Evolutionary conservation across 1,140 invertebrate species (phyloP), one percentile per base, ranked within the genome.

Genomic region (Ceratosolen fusciceps): DNA sequence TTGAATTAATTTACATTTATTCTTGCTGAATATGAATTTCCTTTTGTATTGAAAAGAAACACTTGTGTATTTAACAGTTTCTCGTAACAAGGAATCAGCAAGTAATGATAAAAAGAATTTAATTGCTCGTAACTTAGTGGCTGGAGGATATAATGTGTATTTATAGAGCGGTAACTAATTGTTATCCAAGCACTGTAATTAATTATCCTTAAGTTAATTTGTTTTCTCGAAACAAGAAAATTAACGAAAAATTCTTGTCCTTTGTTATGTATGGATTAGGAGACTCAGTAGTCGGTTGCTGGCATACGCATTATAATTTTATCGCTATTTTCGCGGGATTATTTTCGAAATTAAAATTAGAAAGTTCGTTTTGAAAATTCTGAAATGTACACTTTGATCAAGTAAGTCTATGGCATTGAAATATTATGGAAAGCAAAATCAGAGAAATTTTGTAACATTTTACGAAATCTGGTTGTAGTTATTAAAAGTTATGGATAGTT

Each of bases 361-460:
- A 37, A 77, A 54, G 65, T 47, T 56, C 56, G 62, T 67, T 82
- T 82, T 83, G 62, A 82, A 77, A 80, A 74, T 80, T 62, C 74
- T 83, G 62, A 72, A 80, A 80, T 80, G 79, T 80, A 80, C 68
- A 72, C 71, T 77, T 90, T 90, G 90, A 90, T 90, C 89, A 90
- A 90, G 90, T 90, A 90, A 90, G 89, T 88, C 88, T 88, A 47
- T 88, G 88, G 88, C 83, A 86, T 24, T 73, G 62, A 76, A 74
- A 31, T 70, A 37, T 74, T 39, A 74, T 58, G 47, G 43, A 73
- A 74, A 74, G 21, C 16, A 34, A n/a, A 73, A 43, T 21, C 29
- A 74, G 58, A 0, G 29, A 54, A 56, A 54, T 26, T 8, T 73
- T 7, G 16, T 73, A 73, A 16, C 34, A 39, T 74, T 75, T 19